Percentiles rank a stretch among this genome's conserved stretches.
Evolutionary conservation across 1,140 invertebrate species (phyloP).

Genomic region (Orchesella cincta): DNA sequence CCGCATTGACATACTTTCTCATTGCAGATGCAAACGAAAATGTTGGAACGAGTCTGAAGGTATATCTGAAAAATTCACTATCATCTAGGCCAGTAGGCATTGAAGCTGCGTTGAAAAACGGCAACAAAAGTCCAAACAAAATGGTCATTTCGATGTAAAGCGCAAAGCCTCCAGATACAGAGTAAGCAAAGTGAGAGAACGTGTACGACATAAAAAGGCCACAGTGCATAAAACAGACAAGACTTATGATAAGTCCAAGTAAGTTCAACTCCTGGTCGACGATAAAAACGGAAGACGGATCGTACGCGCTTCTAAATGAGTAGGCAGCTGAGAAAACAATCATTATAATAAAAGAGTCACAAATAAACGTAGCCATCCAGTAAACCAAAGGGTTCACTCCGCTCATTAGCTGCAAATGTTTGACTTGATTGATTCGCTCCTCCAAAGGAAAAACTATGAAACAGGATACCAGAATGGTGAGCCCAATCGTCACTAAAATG

Average conservation of each 20-base stretch:
- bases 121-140: background rate
- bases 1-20: background rate
- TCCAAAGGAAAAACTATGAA: conserved; percentile 71
- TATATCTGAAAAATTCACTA: too few relatives aligned
- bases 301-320: too few relatives aligned
- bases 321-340: too few relatives aligned
- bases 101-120: background rate
- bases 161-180: conserved; percentile 54
- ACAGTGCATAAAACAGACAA: background rate
- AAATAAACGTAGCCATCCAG: conserved; percentile 71
- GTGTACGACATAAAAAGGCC: background rate
- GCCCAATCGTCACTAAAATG: conserved; percentile 49
- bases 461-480: conserved; percentile 70
- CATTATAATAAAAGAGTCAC: conserved; percentile 64
- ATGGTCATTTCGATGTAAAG: background rate
- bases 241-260: too few relatives aligned
- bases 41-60: background rate
- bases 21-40: background rate
- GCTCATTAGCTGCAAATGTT: conserved; percentile 64
- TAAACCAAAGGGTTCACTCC: conserved; percentile 70
- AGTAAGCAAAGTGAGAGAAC: background rate
- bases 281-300: too few relatives aligned
- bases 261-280: too few relatives aligned
- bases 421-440: conserved; percentile 59
- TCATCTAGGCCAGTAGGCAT: too few relatives aligned